A percentile compares a stretch with the other conserved stretches of the same genome.
Evolutionary conservation across 2,113 vertebrate species (phyloP).

Genomic region (Mastomys natalensis): DNA sequence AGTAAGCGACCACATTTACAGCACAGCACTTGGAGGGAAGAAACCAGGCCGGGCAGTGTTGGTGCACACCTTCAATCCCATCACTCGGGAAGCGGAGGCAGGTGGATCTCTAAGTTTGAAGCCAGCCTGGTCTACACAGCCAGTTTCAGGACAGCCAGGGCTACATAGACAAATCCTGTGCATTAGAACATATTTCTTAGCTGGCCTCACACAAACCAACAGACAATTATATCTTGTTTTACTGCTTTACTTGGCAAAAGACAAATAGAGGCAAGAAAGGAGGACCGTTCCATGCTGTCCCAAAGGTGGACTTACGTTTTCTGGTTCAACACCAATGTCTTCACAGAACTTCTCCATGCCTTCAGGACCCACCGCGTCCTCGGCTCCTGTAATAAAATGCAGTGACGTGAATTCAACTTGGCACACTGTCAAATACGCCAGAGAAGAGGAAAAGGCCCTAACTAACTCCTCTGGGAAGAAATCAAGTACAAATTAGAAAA

Average conservation of each 20-base stretch:
- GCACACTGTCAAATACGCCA: background rate
- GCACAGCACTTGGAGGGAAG: background rate
- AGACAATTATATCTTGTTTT: background rate
- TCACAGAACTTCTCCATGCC: constrained; percentile 99
- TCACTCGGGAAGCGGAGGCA: background rate
- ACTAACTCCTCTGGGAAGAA: constrained; percentile 4
- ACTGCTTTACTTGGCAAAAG: constrained; percentile 18
- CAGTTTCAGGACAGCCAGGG: background rate
- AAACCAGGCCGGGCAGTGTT: background rate
- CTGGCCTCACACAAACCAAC: constrained; percentile 10
- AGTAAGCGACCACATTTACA: background rate
- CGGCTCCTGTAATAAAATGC: constrained; percentile 89
- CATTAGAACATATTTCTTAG: constrained; percentile 37
- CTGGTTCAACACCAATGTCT: constrained; percentile 99
- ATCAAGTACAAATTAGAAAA: background rate
- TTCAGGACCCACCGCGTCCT: constrained; percentile 97
- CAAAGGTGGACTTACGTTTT: constrained; percentile 92
- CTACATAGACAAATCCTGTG: background rate
- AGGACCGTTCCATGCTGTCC: background rate
- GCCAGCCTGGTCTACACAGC: background rate
- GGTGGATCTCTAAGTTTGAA: background rate
- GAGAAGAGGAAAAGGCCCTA: background rate
- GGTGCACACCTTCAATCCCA: background rate
- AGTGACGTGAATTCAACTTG: constrained; percentile 10
- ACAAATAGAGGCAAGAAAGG: constrained; percentile 23